Evolutionary conservation across 2,113 vertebrate genomes (phyloP).

Genomic region (Lophura nycthemera): DNA sequence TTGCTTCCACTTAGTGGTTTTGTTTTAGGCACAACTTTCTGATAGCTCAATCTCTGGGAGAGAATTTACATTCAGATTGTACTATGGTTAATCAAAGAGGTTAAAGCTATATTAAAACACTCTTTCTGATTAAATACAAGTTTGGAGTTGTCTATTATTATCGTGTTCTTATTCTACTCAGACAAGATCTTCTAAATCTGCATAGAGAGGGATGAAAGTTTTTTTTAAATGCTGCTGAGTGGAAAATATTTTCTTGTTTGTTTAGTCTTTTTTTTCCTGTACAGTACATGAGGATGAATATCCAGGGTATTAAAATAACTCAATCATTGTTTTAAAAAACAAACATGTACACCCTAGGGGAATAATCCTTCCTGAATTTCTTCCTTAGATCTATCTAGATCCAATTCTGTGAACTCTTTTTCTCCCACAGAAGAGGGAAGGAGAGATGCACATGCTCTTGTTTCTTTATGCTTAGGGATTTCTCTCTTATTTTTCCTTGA

Average conservation of each 20-base stretch:
- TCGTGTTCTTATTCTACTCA: not conserved
- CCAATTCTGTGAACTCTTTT: slow-evolving; percentile 5
- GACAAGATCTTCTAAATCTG: not conserved
- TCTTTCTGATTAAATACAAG: not conserved
- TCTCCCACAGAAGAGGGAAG: slow-evolving; percentile 11
- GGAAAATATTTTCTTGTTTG: slow-evolving; percentile 55
- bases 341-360: slow-evolving; percentile 49
- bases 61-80: not conserved
- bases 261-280: slow-evolving; percentile 58
- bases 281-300: slow-evolving; percentile 44
- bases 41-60: not conserved
- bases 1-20: not conserved
- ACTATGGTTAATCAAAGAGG: not conserved
- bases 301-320: slow-evolving; percentile 67
- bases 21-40: not conserved
- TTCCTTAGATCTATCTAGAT: slow-evolving; percentile 46
- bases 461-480: not conserved
- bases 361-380: slow-evolving; percentile 71
- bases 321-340: slow-evolving; percentile 68
- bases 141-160: not conserved
- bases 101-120: not conserved
- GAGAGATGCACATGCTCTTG: not conserved
- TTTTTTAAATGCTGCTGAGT: not conserved
- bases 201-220: not conserved
- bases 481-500: not conserved